Percentiles rank a stretch among this genome's conserved stretches.
These are phyloP conservation scores for Leptopterna dolabrata DNA, from an alignment of 2,888 invertebrate genomes.

Conservation along the genomic window DNA sequence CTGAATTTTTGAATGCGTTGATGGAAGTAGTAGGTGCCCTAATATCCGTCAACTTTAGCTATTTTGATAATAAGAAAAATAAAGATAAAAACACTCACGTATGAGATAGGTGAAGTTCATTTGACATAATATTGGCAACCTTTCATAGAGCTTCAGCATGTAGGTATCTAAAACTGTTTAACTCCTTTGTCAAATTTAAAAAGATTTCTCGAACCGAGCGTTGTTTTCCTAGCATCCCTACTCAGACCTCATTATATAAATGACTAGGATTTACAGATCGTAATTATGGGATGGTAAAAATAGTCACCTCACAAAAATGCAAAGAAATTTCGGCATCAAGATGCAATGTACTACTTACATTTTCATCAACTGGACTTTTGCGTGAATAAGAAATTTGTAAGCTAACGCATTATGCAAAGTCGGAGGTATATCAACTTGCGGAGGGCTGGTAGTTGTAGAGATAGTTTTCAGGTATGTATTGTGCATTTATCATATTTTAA, in stretches of 20 bases:
- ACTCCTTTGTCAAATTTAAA: neutral
- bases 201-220: neutral
- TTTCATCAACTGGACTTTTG: neutral
- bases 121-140: neutral
- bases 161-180: neutral
- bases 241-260: slow-evolving; percentile 3
- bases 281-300: neutral
- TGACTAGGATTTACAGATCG: neutral
- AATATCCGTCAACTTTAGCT: no score
- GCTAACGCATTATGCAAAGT: neutral
- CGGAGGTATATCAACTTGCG: neutral
- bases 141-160: neutral
- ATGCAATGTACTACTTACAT: neutral
- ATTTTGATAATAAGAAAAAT: neutral
- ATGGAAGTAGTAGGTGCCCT: no score
- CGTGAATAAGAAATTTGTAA: neutral
- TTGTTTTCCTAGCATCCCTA: neutral
- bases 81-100: neutral
- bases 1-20: no score
- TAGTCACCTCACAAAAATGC: neutral
- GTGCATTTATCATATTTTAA: neutral
- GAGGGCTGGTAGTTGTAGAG: neutral
- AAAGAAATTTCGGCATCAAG: neutral
- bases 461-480: neutral
- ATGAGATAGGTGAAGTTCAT: neutral